Conservation (phyloP, 2,797 vertebrate genomes). For the Syndactyla subalaris region DNA sequence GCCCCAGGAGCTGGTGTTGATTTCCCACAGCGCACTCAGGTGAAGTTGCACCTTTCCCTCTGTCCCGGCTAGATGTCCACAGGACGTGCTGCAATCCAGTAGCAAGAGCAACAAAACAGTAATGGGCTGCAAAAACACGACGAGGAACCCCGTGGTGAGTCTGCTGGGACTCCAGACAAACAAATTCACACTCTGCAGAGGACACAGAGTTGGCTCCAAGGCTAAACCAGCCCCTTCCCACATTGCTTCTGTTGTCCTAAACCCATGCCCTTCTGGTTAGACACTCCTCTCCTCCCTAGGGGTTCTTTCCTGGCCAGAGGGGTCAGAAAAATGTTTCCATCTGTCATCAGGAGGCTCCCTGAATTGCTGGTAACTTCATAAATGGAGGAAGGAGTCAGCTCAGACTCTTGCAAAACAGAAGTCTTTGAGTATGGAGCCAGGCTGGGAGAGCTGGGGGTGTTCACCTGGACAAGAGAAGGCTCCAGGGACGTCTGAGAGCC, state of each 20-base stretch:
- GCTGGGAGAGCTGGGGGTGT: neutral
- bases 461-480: neutral
- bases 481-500: neutral
- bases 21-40: neutral
- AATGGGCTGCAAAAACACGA: neutral
- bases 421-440: neutral
- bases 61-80: neutral
- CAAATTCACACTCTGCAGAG: neutral
- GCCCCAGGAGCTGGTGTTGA: neutral
- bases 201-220: fast-evolving
- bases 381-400: neutral
- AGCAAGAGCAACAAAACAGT: neutral
- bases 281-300: neutral
- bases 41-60: fast-evolving
- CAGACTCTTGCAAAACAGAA: neutral
- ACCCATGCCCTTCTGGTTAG: neutral
- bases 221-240: neutral
- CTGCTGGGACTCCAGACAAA: neutral
- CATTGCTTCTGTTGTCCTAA: neutral
- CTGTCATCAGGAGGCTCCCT: neutral
- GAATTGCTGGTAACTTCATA: neutral
- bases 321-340: neutral
- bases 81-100: neutral
- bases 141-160: neutral
- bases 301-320: neutral